A percentile compares a stretch with the other conserved stretches of the same genome.
phyloP scores from a whole-genome alignment of 2,888 invertebrate species.

The Hecatera dysodea region DNA sequence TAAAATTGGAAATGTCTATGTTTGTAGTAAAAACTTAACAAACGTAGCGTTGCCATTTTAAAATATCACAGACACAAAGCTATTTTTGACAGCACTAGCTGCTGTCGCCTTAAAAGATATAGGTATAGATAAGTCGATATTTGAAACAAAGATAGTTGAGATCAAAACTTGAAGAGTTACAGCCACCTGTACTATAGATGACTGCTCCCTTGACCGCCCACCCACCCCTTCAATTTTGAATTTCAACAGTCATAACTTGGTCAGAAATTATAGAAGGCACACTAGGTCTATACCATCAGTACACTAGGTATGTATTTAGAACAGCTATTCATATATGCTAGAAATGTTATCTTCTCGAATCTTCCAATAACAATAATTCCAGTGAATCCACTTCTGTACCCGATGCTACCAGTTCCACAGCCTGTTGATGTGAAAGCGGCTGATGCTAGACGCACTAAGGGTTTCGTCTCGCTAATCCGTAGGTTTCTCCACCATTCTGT shows the following conservation, averaged over 20 bases:
- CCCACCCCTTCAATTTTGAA: too few relatives aligned
- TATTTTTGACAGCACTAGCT: not conserved
- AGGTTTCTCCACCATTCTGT: constrained; percentile 71
- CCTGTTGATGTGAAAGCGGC: constrained; percentile 77
- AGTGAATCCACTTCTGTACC: constrained; percentile 33
- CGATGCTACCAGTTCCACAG: constrained; percentile 56
- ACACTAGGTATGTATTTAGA: too few relatives aligned
- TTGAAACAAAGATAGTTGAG: not conserved
- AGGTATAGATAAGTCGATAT: accelerated
- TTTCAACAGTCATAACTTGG: too few relatives aligned
- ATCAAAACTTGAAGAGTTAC: not conserved
- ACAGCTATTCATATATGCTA: too few relatives aligned
- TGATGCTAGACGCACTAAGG: constrained; percentile 72
- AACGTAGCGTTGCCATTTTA: accelerated
- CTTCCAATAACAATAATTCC: not conserved
- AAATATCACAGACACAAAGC: not conserved
- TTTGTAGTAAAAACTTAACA: not conserved
- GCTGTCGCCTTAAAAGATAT: not conserved
- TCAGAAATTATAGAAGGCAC: too few relatives aligned
- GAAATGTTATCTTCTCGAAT: not conserved
- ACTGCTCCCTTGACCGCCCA: too few relatives aligned
- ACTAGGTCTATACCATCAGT: too few relatives aligned
- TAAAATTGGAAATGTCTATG: not conserved
- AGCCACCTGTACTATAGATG: too few relatives aligned
- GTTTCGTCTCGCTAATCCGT: constrained; percentile 79